Evolutionary conservation across 1,140 invertebrate genomes (phyloP).

Genomic region (Carcinoscorpius rotundicauda): DNA sequence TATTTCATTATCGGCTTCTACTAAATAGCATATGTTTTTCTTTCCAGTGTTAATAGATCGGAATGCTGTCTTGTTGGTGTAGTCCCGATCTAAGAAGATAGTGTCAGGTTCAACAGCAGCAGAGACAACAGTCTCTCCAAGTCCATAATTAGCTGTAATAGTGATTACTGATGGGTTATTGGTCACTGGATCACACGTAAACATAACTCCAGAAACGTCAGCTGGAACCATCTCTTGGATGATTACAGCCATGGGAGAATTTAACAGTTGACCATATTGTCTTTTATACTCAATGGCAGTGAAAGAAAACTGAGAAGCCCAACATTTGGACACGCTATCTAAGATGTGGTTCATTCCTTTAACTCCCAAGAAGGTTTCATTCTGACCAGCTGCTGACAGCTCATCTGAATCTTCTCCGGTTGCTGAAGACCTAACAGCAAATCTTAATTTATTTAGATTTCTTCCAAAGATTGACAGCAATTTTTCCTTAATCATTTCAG

Average conservation of each 20-base stretch:
- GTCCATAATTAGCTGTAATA: slow-evolving; percentile 65
- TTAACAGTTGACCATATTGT: slow-evolving; percentile 50
- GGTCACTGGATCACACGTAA: slow-evolving; percentile 57
- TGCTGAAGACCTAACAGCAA: not conserved
- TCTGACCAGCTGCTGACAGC: slow-evolving; percentile 69
- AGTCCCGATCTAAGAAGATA: slow-evolving; percentile 27
- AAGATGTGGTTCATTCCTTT: slow-evolving; percentile 38
- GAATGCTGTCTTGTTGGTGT: not conserved
- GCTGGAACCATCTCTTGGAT: slow-evolving; percentile 61
- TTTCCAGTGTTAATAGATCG: not conserved
- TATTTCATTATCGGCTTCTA: slow-evolving; percentile 29
- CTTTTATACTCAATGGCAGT: slow-evolving; percentile 56
- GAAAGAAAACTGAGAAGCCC: slow-evolving; percentile 61
- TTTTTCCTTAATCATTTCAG: slow-evolving; percentile 23
- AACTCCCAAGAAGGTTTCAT: slow-evolving; percentile 59
- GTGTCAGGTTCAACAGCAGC: slow-evolving; percentile 59
- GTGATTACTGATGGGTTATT: slow-evolving; percentile 49
- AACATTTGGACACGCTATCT: slow-evolving; percentile 51
- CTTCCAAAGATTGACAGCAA: slow-evolving; percentile 8
- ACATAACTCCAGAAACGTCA: slow-evolving; percentile 59
- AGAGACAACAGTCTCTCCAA: slow-evolving; percentile 65
- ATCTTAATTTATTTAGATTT: slow-evolving; percentile 16
- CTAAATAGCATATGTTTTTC: slow-evolving; percentile 4
- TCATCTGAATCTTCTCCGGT: slow-evolving; percentile 56
- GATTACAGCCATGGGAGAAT: slow-evolving; percentile 62